phyloP scores from a whole-genome alignment of 2,797 vertebrate genomes.

The Buphagus erythrorhynchus region DNA sequence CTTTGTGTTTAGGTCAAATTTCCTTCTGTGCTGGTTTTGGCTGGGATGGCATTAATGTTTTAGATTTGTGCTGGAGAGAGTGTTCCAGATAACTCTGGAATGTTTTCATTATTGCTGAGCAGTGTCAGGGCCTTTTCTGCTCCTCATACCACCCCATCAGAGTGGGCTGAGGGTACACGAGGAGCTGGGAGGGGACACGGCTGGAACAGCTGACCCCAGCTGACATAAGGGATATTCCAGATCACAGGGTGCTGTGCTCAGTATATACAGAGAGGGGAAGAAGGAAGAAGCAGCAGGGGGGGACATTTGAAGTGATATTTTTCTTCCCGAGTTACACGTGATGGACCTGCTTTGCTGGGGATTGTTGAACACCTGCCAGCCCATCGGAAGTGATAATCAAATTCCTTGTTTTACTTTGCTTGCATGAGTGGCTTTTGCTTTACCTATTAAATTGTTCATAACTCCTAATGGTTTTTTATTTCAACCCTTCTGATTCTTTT shows the following conservation, averaged over 20 bases:
- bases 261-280: neutral
- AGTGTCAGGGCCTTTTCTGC: neutral
- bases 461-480: neutral
- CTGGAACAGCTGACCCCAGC: neutral
- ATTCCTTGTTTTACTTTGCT: neutral
- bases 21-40: neutral
- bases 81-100: neutral
- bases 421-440: neutral
- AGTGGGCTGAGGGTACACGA: neutral
- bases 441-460: neutral
- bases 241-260: neutral
- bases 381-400: accelerated
- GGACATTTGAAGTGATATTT: neutral
- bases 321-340: neutral
- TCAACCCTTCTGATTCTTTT: neutral
- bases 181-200: too few species aligned
- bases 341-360: neutral
- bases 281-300: accelerated
- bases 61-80: neutral
- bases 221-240: neutral
- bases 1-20: neutral
- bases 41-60: neutral
- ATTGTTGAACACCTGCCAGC: neutral
- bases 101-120: neutral
- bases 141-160: neutral